Base-by-base conservation (phyloP, 2,797 vertebrate genomes). In the Siniperca undulata region DNA sequence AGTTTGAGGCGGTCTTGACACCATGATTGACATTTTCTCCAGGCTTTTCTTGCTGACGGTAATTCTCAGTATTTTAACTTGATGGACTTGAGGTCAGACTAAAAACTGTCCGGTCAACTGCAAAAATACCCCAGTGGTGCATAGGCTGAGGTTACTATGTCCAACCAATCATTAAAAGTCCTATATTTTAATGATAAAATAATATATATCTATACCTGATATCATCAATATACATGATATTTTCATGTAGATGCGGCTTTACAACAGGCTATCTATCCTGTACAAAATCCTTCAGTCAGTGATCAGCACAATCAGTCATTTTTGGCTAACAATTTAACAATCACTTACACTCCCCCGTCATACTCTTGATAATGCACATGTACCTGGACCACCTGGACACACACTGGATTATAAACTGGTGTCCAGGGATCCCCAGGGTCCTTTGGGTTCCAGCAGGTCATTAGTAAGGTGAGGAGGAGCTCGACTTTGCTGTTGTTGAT, bases 31-130 rank as follows among this genome's bases (percentile, higher is more conserved):
- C n/a, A 19, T 60, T 66, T 77, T 42, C 17, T 42, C 9, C 27
- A 17, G 38, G 52, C 10, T 16, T 36, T 53, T 78, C 36, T 27
- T 7, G 9, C 11, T 59, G 5, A 42, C 16, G 27, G 53, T 42
- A 14, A 20, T 38, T 38, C 13, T 50, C 24, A 44, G 2, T 44
- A 12, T n/a, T 74, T 67, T 58, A 14, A 36, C 6, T n/a, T 40
- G 55, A 74, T 74, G 64, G 19, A 24, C n/a, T 62, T 40, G 12
- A 74, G 42, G 55, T 75, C 59, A 53, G 20, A 48, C 5, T 56
- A n/a, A 34, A 42, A 64, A 13, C 52, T n/a, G 14, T 55, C 36
- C 3, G 1, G 58, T 64, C 72, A 14, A 38, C n/a, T 48, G 20
- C 14, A 56, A 53, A 62, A 20, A 5, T 30, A 36, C 7, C 53